A percentile compares a stretch with the other conserved stretches of the same genome.
Evolutionary conservation across 2,113 vertebrate species (phyloP).

Genomic region (Festucalex cinctus): DNA sequence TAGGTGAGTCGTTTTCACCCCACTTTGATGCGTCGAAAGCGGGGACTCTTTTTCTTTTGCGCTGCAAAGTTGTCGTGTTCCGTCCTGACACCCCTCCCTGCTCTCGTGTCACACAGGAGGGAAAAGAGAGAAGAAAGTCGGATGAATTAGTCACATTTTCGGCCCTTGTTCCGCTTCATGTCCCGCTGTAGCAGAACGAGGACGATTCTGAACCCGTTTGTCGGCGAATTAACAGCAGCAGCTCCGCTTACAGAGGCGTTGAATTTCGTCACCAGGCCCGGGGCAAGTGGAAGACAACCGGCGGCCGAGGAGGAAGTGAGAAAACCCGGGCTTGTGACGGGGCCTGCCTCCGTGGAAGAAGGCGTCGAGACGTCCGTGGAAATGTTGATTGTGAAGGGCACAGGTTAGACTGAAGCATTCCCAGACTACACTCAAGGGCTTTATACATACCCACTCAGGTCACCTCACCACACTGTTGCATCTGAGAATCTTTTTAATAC

Average conservation of each 20-base stretch:
- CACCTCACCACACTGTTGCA: constrained; percentile 12
- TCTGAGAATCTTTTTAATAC: not conserved
- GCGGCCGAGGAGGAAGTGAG: constrained; percentile 69
- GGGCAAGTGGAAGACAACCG: constrained; percentile 60
- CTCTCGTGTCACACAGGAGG: constrained; percentile 68
- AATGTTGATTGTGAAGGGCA: constrained; percentile 34
- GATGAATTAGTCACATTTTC: constrained; percentile 76
- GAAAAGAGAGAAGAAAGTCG: constrained; percentile 67
- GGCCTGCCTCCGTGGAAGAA: constrained; percentile 56
- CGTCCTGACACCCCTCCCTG: constrained; percentile 75
- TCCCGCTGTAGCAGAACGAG: constrained; percentile 32
- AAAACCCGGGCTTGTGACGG: constrained; percentile 58
- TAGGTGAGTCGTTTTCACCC: constrained; percentile 50
- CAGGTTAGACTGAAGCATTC: constrained; percentile 36
- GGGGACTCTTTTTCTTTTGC: constrained; percentile 14
- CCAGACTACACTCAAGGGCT: constrained; percentile 44
- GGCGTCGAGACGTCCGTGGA: not conserved
- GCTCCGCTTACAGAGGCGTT: constrained; percentile 7
- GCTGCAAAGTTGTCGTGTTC: constrained; percentile 71
- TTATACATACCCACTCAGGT: constrained; percentile 30
- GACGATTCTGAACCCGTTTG: constrained; percentile 8
- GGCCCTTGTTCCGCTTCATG: constrained; percentile 48
- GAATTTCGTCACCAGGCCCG: constrained; percentile 38
- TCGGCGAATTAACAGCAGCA: not conserved
- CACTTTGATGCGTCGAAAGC: not conserved